Evolutionary conservation across 1,140 invertebrate species (phyloP).

Genomic region (Parapsyche elsis): DNA sequence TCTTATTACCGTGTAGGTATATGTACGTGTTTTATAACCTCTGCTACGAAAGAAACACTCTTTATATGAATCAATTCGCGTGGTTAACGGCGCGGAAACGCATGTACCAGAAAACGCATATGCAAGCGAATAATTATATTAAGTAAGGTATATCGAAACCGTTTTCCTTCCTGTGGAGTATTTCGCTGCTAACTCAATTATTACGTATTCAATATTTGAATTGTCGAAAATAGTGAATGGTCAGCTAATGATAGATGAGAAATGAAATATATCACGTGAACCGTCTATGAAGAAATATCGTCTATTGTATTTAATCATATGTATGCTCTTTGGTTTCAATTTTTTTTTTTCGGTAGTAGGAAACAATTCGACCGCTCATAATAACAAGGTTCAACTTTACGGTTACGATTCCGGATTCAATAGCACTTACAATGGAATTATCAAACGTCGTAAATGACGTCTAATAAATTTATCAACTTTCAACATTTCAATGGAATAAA

Average conservation of each 20-base stretch:
- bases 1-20: too few relatives aligned
- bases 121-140: constrained; percentile 26
- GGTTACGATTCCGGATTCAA: constrained; percentile 27
- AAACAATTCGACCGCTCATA: constrained; percentile 36
- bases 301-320: constrained; percentile 42
- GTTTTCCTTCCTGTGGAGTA: constrained; percentile 31
- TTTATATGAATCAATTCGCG: background rate
- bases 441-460: constrained; percentile 2
- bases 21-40: background rate
- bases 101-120: constrained; percentile 34
- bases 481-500: too few relatives aligned
- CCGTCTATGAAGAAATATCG: constrained; percentile 28
- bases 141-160: constrained; percentile 1
- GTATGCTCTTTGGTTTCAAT: constrained; percentile 41
- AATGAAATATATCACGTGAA: too few relatives aligned
- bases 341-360: constrained; percentile 1
- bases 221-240: constrained; percentile 4
- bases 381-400: constrained; percentile 34
- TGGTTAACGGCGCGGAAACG: constrained; percentile 51
- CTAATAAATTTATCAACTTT: too few relatives aligned
- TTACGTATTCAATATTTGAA: background rate
- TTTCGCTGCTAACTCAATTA: background rate
- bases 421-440: constrained; percentile 68
- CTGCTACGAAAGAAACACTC: background rate
- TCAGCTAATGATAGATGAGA: constrained; percentile 4